Conservation (phyloP, 1,140 invertebrate species). For the Daktulosphaira vitifoliae region DNA sequence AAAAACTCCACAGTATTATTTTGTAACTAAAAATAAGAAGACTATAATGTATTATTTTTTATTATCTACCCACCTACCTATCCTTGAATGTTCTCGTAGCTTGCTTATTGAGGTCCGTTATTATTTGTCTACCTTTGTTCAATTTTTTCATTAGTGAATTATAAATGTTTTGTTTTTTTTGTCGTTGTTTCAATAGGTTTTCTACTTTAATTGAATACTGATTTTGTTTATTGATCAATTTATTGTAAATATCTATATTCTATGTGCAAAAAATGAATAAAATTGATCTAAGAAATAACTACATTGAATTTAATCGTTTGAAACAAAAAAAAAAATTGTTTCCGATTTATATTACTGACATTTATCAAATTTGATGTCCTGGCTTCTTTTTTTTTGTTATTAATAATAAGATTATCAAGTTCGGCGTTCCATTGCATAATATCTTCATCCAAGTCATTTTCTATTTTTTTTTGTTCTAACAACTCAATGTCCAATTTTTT, state of each 20-base stretch:
- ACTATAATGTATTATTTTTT: too few species aligned
- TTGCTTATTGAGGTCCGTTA: neutral
- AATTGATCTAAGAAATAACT: too few species aligned
- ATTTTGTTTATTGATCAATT: neutral
- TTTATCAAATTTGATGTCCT: neutral
- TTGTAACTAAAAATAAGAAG: too few species aligned
- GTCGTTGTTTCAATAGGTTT: neutral
- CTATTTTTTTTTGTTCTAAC: neutral
- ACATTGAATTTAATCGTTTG: too few species aligned
- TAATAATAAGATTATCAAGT: neutral
- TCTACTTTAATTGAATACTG: neutral
- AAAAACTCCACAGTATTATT: too few species aligned
- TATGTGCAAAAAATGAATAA: neutral
- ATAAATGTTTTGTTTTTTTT: neutral
- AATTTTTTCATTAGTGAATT: constrained; percentile 1
- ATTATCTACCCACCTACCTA: too few species aligned
- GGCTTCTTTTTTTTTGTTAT: neutral
- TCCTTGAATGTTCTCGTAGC: neutral
- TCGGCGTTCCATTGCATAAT: neutral
- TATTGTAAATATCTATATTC: constrained; percentile 2
- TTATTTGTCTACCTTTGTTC: neutral
- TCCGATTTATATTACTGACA: too few species aligned
- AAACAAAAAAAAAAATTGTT: too few species aligned
- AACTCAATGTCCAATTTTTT: neutral
- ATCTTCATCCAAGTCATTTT: neutral